Evolutionary conservation across 2,888 invertebrate genomes (phyloP), one percentile per base, ranked within the genome.

Genomic region (Diaprepes abbreviatus): DNA sequence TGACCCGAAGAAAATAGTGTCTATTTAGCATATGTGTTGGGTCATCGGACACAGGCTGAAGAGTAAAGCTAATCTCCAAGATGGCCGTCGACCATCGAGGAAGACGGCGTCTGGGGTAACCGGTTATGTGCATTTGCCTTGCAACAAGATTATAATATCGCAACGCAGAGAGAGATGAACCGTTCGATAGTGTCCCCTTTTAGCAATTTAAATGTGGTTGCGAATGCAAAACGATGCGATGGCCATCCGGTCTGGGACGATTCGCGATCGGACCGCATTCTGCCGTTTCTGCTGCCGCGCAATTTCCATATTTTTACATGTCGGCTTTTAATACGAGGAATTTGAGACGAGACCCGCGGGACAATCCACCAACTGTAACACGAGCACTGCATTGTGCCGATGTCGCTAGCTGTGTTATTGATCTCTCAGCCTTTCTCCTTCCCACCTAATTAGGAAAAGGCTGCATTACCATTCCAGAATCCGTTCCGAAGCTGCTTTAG

Each of bases 171-270:
- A 79, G 79, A 82, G 83, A 83, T 81, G 80, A 76, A 79, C 79
- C 78, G 76, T 76, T 77, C 75, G 83, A 83, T 83, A 83, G 82
- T 83, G 83, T 83, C 82, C 82, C 82, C 82, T 83, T 84, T 84
- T 84, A 83, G 84, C 84, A 84, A 84, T 84, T 84, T 84, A 84
- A 84, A 84, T 84, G 83, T 81, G 79, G 80, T 79, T 80, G 81
- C 81, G 80, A 83, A 84, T 83, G 83, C 83, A 83, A 83, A 83
- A 78, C 82, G 80, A 79, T 79, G 79, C 77, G 77, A 78, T 78
- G 78, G 76, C 78, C 76, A 76, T 78, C 79, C 77, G 73, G 76
- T 70, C 68, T 58, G 55, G 60, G 60, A 67, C 57, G 63, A 52
- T 33, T 40, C 60, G 60, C 74, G 76, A 76, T 75, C 77, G 75